phyloP scores from a whole-genome alignment of 1,140 invertebrate species.

The Meloidogyne hapla region DNA sequence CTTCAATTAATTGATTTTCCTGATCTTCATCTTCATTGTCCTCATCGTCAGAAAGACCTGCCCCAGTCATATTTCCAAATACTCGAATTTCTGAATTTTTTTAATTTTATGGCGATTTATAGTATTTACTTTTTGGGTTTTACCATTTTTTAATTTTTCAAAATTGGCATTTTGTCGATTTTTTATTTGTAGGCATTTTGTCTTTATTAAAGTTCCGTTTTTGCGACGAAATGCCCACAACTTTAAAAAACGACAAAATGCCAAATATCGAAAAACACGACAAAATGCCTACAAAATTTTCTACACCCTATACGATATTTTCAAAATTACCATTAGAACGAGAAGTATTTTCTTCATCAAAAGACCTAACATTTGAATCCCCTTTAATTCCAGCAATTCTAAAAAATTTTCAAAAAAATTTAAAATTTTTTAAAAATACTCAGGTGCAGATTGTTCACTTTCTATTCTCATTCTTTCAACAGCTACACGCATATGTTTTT shows the following conservation, averaged over 20 bases:
- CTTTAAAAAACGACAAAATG: no score
- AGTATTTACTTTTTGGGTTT: no score
- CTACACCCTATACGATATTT: no score
- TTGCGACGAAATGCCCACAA: no score
- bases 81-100: slow-evolving; percentile 40
- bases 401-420: background rate
- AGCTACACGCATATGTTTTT: slow-evolving; percentile 43
- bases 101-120: background rate
- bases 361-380: background rate
- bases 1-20: slow-evolving; percentile 17
- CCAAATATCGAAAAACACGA: no score
- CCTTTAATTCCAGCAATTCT: slow-evolving; percentile 34
- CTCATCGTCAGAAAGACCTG: slow-evolving; percentile 50
- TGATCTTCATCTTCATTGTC: slow-evolving; percentile 36
- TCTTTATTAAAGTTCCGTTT: no score
- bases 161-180: background rate
- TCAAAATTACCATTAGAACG: background rate
- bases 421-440: slow-evolving; percentile 20
- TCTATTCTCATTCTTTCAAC: slow-evolving; percentile 50
- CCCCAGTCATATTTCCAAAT: slow-evolving; percentile 51
- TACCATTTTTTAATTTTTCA: no score
- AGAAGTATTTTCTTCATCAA: background rate
- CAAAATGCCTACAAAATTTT: no score
- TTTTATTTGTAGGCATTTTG: no score
- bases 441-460: slow-evolving; percentile 39